A percentile compares a stretch with the other conserved stretches of the same genome.
Conservation (phyloP, 2,888 invertebrate genomes). For the Venustoraphidia nigricollis region DNA sequence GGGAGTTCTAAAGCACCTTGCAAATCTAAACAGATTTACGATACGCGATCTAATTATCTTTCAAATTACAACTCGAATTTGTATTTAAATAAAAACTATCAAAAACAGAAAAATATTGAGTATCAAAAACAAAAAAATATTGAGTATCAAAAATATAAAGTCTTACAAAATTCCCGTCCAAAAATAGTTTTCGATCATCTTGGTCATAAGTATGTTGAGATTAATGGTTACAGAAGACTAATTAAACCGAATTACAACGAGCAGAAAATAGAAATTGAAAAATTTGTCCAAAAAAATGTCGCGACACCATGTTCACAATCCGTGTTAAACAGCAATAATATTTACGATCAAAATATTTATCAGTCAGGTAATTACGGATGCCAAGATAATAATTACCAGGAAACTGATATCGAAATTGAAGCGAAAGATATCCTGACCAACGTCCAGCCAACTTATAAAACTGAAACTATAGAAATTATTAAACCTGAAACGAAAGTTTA, state of each 20-base stretch:
- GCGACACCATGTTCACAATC: neutral
- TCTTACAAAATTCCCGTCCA: conserved; percentile 1
- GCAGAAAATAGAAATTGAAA: neutral
- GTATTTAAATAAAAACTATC: no score
- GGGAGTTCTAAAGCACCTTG: no score
- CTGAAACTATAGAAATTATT: conserved; percentile 6
- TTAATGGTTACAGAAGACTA: conserved; percentile 17
- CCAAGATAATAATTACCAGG: neutral
- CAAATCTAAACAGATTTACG: no score
- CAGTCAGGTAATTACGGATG: neutral
- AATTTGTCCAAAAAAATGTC: neutral
- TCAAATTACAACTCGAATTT: no score
- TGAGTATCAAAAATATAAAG: neutral
- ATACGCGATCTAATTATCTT: no score
- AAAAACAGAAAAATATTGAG: neutral
- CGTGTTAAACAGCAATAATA: neutral
- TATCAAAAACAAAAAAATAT: neutral
- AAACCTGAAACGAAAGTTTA: conserved; percentile 4
- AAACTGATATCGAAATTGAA: conserved; percentile 2
- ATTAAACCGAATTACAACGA: conserved; percentile 15
- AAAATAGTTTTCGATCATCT: conserved; percentile 15
- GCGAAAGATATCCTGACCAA: conserved; percentile 2
- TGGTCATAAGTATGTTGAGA: conserved; percentile 20
- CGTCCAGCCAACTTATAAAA: conserved; percentile 2
- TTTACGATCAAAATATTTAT: neutral